Conservation (phyloP, 2,797 vertebrate genomes). For the Ispidina picta region DNA sequence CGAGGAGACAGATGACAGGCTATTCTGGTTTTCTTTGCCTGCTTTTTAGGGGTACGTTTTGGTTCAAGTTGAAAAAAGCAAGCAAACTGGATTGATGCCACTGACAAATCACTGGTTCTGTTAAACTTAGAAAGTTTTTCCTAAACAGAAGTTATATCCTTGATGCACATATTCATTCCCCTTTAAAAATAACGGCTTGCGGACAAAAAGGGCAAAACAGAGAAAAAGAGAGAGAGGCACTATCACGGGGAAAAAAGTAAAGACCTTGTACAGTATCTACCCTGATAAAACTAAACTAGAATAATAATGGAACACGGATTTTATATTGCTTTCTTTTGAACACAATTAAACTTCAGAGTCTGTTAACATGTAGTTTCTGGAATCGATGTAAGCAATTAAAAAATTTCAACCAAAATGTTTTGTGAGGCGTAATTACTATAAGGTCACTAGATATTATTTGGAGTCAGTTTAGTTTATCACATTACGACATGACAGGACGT, state of each 20-base stretch:
- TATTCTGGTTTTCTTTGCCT: background rate
- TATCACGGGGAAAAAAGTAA: background rate
- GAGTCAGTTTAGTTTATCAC: constrained; percentile 99
- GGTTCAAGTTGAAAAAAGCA: background rate
- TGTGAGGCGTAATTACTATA: constrained; percentile 94
- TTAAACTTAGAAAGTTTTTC: background rate
- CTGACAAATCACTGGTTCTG: background rate
- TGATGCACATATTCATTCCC: background rate
- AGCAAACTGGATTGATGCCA: background rate
- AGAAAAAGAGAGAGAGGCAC: background rate
- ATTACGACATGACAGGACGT: constrained; percentile 95
- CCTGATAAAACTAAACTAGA: constrained; percentile 31
- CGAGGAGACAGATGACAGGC: background rate
- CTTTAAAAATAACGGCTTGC: background rate
- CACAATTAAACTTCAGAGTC: constrained; percentile 83
- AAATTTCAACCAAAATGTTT: constrained; percentile 91
- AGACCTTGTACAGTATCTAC: background rate
- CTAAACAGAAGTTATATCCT: background rate
- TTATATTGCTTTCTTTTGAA: constrained; percentile 76
- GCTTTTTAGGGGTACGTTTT: background rate
- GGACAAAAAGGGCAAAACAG: background rate
- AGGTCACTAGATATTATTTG: constrained; percentile 99
- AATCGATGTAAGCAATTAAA: constrained; percentile 96
- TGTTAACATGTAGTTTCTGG: constrained; percentile 89
- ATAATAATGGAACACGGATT: constrained; percentile 63